Evolutionary conservation across 1,140 invertebrate genomes (phyloP).

Genomic region (Scaptomyza montana): DNA sequence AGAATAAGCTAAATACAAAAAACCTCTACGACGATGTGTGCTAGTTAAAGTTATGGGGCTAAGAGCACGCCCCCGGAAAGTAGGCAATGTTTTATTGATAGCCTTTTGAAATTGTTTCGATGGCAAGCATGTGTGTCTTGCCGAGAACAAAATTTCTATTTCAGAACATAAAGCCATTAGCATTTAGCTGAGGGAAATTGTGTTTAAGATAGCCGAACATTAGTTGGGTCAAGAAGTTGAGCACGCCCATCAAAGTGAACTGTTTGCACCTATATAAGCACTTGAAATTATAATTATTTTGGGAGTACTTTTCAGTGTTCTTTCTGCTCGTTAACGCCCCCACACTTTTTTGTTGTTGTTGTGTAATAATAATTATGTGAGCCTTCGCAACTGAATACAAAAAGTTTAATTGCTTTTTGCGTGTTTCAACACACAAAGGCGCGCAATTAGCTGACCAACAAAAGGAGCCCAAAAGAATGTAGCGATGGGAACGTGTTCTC

Average conservation of each 20-base stretch:
- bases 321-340: conserved; percentile 14
- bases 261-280: conserved; percentile 47
- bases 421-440: conserved; percentile 60
- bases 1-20: conserved; percentile 68
- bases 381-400: conserved; percentile 61
- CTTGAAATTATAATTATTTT: conserved; percentile 64
- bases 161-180: conserved; percentile 37
- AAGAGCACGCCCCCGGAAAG: conserved; percentile 36
- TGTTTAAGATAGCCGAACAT: not conserved
- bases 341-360: conserved; percentile 28
- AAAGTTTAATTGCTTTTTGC: conserved; percentile 71
- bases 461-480: conserved; percentile 27
- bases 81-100: conserved; percentile 75
- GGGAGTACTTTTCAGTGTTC: conserved; percentile 21
- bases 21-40: not conserved
- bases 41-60: conserved; percentile 50
- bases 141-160: conserved; percentile 16
- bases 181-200: conserved; percentile 12
- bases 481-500: conserved; percentile 31
- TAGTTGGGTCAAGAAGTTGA: not conserved
- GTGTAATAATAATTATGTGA: conserved; percentile 72
- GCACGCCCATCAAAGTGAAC: conserved; percentile 22
- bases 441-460: conserved; percentile 59
- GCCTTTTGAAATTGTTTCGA: conserved; percentile 41
- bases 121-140: conserved; percentile 39